Percentiles rank a stretch among this genome's conserved stretches.
These are phyloP conservation scores for Atrina japonica DNA, from an alignment of 2,888 invertebrate species.

Conservation along the genomic window DNA sequence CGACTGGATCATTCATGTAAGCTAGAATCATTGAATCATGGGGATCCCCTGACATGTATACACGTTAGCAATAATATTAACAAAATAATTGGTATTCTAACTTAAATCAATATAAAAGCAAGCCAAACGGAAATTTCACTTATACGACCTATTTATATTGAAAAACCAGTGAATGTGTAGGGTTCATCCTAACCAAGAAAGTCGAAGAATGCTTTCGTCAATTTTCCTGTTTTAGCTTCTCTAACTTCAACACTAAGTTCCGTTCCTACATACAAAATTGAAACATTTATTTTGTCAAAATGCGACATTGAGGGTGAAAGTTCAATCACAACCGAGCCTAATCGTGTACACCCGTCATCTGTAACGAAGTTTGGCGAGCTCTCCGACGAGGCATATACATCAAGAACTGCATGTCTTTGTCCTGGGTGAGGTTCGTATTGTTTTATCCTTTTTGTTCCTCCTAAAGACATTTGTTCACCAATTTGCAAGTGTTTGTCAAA, in stretches of 20 bases:
- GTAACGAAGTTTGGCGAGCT: slow-evolving; percentile 27
- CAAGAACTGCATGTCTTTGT: slow-evolving; percentile 14
- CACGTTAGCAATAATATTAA: too few relatives aligned
- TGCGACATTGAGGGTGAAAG: not conserved
- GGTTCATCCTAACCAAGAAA: too few relatives aligned
- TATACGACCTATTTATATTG: too few relatives aligned
- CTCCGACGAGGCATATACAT: slow-evolving; percentile 27
- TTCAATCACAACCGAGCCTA: slow-evolving; percentile 27
- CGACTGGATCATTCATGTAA: too few relatives aligned
- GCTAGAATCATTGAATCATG: too few relatives aligned
- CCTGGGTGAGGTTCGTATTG: not conserved
- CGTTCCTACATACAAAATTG: slow-evolving; percentile 27
- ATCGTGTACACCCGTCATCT: slow-evolving; percentile 26
- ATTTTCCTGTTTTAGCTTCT: slow-evolving; percentile 23
- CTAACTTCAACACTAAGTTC: slow-evolving; percentile 25
- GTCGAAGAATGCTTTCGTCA: slow-evolving; percentile 30
- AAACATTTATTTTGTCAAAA: slow-evolving; percentile 24
- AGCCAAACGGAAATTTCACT: too few relatives aligned
- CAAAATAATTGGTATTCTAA: too few relatives aligned
- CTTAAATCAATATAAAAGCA: too few relatives aligned
- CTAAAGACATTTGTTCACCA: slow-evolving; percentile 26
- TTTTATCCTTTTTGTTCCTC: slow-evolving; percentile 7
- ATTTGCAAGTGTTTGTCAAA: slow-evolving; percentile 33
- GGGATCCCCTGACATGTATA: too few relatives aligned
- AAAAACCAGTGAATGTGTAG: too few relatives aligned